Percentiles rank a stretch among this genome's conserved stretches.
phyloP scores from a whole-genome alignment of 2,888 invertebrate species.

The Scaptomyza reducta region DNA sequence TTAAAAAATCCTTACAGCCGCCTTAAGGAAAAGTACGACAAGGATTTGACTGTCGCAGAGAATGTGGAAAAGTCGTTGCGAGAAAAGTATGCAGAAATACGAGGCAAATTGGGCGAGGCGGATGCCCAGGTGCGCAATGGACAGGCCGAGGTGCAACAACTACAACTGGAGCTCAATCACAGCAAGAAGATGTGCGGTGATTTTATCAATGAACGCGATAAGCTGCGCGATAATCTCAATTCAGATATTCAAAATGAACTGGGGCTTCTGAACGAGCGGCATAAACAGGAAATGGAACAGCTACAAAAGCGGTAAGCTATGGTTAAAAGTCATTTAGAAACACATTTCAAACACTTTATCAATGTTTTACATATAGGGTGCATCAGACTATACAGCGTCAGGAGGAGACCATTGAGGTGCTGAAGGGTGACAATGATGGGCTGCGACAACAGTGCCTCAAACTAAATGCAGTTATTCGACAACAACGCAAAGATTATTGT shows the following conservation, averaged over 20 bases:
- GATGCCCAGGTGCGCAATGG: slow-evolving; percentile 87
- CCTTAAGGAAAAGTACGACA: slow-evolving; percentile 90
- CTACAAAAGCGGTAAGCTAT: slow-evolving; percentile 90
- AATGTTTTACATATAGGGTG: slow-evolving; percentile 86
- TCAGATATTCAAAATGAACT: slow-evolving; percentile 88
- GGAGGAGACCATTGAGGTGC: slow-evolving; percentile 89
- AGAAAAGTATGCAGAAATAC: slow-evolving; percentile 88
- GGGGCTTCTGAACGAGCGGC: slow-evolving; percentile 87
- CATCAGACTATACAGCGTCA: slow-evolving; percentile 92
- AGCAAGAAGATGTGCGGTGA: slow-evolving; percentile 86
- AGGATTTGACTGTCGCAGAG: slow-evolving; percentile 88
- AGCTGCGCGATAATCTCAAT: slow-evolving; percentile 86
- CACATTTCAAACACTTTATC: neutral
- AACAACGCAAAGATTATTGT: slow-evolving; percentile 89
- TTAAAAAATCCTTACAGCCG: slow-evolving; percentile 85
- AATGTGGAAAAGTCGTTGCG: slow-evolving; percentile 88
- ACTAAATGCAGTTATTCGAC: slow-evolving; percentile 90
- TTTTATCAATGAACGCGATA: slow-evolving; percentile 86
- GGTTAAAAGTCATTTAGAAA: too few relatives aligned
- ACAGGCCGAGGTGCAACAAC: slow-evolving; percentile 87
- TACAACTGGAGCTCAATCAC: slow-evolving; percentile 88
- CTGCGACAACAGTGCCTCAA: slow-evolving; percentile 90
- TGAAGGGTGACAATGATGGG: slow-evolving; percentile 89
- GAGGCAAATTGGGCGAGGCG: slow-evolving; percentile 87
- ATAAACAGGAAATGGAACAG: slow-evolving; percentile 91